phyloP scores from a whole-genome alignment of 2,888 invertebrate species.

The Cataglyphis altisquamis region DNA sequence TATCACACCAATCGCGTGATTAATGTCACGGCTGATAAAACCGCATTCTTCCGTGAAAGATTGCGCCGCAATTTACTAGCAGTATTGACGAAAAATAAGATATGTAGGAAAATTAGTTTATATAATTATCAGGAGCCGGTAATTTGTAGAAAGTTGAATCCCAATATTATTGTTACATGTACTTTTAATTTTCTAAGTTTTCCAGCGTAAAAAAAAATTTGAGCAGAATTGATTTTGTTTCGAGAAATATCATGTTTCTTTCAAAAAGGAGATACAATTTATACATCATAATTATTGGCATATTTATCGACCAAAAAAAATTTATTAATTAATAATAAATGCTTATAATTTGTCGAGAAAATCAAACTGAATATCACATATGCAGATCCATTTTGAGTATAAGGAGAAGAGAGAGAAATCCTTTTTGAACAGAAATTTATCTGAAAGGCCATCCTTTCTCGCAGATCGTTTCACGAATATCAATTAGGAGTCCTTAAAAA shows the following conservation, averaged over 20 bases:
- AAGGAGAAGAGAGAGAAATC: background rate
- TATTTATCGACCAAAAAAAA: background rate
- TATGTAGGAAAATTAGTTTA: background rate
- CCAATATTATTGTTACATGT: background rate
- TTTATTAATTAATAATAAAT: background rate
- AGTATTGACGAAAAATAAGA: background rate
- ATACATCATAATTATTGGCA: background rate
- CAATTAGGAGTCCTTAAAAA: constrained; percentile 15
- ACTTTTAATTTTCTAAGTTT: background rate
- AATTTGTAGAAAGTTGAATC: background rate
- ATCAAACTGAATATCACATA: constrained; percentile 24
- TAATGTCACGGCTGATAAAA: constrained; percentile 70
- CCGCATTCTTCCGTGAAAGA: constrained; percentile 56
- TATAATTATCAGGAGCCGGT: background rate
- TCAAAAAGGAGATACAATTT: background rate
- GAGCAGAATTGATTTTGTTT: background rate
- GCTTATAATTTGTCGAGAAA: background rate
- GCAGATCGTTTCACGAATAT: constrained; percentile 10
- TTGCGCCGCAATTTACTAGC: constrained; percentile 25
- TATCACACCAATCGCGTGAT: constrained; percentile 16
- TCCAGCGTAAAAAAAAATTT: constrained; percentile 12
- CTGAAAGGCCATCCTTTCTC: constrained; percentile 1
- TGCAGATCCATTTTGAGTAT: background rate
- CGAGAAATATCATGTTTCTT: background rate
- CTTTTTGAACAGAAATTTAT: background rate